These are phyloP conservation scores for Halcyon leucocephala DNA, from an alignment of 2,797 vertebrate genomes.

Conservation along the genomic window DNA sequence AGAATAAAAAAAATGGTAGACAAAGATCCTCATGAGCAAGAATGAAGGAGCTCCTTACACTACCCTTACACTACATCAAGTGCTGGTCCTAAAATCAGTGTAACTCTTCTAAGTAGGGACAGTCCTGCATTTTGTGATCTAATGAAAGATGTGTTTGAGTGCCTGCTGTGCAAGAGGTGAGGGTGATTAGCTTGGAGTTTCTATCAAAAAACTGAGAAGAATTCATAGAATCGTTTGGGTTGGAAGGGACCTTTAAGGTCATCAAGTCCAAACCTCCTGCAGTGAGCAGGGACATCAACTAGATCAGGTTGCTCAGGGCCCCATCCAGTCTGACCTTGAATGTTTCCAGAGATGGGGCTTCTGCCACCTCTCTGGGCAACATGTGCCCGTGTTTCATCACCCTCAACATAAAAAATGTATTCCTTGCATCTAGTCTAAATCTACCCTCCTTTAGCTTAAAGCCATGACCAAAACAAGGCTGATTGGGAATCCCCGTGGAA, in stretches of 20 bases:
- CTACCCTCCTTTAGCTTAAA: background rate
- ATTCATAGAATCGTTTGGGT: background rate
- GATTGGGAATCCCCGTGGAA: background rate
- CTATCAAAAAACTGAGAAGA: background rate
- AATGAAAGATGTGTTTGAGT: background rate
- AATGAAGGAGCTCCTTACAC: background rate
- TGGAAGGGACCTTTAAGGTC: background rate
- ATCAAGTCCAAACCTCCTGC: background rate
- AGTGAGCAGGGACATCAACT: background rate
- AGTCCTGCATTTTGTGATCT: background rate
- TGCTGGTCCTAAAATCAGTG: background rate
- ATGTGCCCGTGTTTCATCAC: background rate
- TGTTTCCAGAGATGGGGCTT: background rate
- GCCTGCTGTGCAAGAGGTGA: background rate
- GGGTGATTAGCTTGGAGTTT: background rate
- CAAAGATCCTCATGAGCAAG: background rate
- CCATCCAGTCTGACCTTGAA: background rate
- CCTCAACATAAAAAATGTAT: background rate
- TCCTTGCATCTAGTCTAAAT: background rate
- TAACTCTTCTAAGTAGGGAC: background rate
- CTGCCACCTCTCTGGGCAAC: background rate
- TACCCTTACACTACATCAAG: background rate
- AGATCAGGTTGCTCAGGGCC: background rate
- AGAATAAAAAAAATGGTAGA: background rate
- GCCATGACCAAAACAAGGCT: background rate